Evolutionary conservation across 2,888 invertebrate species (phyloP).

Genomic region (Nasonovia ribisnigri): DNA sequence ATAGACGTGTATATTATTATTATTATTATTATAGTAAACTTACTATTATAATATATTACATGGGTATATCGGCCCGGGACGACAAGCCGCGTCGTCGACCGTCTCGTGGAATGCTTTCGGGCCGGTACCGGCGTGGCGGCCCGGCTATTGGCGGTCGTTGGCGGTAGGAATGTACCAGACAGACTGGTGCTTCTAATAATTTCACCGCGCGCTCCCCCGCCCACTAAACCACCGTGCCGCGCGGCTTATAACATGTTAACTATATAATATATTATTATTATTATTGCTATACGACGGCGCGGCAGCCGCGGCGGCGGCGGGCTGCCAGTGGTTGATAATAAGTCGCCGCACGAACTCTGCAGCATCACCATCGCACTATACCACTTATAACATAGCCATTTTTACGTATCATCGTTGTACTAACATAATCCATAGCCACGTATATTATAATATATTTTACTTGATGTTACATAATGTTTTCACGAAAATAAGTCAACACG

Average conservation of each 20-base stretch:
- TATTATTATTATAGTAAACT: constrained; percentile 14
- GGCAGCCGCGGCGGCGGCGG: neutral
- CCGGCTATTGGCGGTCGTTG: constrained; percentile 19
- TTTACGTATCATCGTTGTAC: neutral
- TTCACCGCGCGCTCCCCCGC: constrained; percentile 10
- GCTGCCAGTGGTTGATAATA: neutral
- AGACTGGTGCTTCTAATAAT: constrained; percentile 63
- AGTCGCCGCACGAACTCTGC: neutral
- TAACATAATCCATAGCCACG: neutral
- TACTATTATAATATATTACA: constrained; percentile 22
- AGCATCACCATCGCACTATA: neutral
- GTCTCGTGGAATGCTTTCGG: constrained; percentile 49
- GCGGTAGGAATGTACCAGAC: constrained; percentile 62
- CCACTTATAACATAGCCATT: neutral
- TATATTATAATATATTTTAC: neutral
- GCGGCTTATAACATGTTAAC: constrained; percentile 45
- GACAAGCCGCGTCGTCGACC: constrained; percentile 13
- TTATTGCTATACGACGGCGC: neutral
- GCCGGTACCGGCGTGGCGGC: constrained; percentile 12
- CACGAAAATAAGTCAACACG: neutral
- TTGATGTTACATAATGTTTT: neutral
- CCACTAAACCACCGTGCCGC: neutral
- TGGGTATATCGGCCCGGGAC: neutral
- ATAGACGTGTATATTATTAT: constrained; percentile 6
- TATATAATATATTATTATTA: neutral